A percentile compares a stretch with the other conserved stretches of the same genome.
Conservation (phyloP, 2,797 vertebrate genomes). For the Bryconaethiops microstoma region DNA sequence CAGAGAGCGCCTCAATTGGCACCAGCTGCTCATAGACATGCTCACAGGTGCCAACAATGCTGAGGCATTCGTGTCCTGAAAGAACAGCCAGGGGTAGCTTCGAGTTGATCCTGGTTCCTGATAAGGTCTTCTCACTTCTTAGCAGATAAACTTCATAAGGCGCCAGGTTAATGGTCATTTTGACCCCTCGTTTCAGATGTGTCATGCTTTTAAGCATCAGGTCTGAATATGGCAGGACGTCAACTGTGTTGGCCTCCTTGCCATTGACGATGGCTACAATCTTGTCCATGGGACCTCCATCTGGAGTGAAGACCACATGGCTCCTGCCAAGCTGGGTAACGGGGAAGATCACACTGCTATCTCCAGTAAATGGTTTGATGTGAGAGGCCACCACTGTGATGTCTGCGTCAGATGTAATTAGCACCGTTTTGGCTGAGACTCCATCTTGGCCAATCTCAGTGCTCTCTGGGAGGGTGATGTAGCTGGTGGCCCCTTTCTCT, state of each 20-base stretch:
- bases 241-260: conserved; percentile 53
- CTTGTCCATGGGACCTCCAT: conserved; percentile 4
- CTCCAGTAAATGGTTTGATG: conserved; percentile 48
- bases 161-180: conserved; percentile 28
- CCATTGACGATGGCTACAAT: conserved; percentile 58
- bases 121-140: conserved; percentile 38
- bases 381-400: conserved; percentile 62
- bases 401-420: conserved; percentile 55
- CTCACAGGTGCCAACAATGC: conserved; percentile 39
- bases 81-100: conserved; percentile 58
- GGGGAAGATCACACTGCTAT: conserved; percentile 59
- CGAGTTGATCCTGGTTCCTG: conserved; percentile 57
- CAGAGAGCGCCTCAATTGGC: conserved; percentile 54
- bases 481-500: conserved; percentile 38
- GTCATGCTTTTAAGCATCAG: conserved; percentile 4
- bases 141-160: conserved; percentile 58
- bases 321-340: conserved; percentile 54
- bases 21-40: conserved; percentile 64
- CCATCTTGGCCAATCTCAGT: conserved; percentile 46
- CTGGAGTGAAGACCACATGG: conserved; percentile 60
- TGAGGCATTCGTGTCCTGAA: conserved; percentile 58
- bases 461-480: conserved; percentile 39
- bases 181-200: background rate
- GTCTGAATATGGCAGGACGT: conserved; percentile 27
- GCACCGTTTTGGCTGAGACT: conserved; percentile 41